Conservation (phyloP, 2,797 vertebrate species). For the Scyliorhinus canicula region DNA sequence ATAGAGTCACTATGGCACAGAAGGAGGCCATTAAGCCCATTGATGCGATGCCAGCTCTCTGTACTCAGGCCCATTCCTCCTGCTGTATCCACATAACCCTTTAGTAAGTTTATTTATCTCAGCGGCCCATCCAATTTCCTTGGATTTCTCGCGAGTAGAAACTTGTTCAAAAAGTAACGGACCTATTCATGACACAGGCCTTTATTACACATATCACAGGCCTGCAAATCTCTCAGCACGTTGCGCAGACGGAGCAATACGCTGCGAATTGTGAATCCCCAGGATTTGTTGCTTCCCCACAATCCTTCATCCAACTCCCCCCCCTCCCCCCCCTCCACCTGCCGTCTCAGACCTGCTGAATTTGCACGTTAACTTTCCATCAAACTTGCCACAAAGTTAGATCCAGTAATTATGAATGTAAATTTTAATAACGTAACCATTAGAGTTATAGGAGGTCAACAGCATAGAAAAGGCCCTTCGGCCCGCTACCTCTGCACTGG, state of each 20-base stretch:
- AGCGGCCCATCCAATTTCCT: background rate
- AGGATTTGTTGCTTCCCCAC: background rate
- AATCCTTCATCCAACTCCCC: background rate
- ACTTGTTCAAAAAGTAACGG: background rate
- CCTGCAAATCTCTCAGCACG: no score
- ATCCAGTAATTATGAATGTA: background rate
- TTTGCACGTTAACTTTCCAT: background rate
- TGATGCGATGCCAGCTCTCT: no score
- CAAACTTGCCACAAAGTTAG: background rate
- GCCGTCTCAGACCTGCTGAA: background rate
- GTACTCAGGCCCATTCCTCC: no score
- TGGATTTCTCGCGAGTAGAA: background rate
- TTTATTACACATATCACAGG: no score
- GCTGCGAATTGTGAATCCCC: background rate
- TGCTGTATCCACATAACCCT: background rate
- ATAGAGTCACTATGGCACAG: background rate
- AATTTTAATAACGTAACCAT: background rate
- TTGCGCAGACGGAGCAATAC: background rate
- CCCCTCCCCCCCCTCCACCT: no score
- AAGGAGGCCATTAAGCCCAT: no score
- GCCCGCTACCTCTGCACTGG: no score
- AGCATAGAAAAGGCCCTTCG: no score
- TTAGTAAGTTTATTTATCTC: background rate
- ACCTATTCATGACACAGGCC: background rate
- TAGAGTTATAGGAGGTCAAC: no score